phyloP scores from a whole-genome alignment of 2,113 vertebrate genomes.

The Microtus pennsylvanicus region DNA sequence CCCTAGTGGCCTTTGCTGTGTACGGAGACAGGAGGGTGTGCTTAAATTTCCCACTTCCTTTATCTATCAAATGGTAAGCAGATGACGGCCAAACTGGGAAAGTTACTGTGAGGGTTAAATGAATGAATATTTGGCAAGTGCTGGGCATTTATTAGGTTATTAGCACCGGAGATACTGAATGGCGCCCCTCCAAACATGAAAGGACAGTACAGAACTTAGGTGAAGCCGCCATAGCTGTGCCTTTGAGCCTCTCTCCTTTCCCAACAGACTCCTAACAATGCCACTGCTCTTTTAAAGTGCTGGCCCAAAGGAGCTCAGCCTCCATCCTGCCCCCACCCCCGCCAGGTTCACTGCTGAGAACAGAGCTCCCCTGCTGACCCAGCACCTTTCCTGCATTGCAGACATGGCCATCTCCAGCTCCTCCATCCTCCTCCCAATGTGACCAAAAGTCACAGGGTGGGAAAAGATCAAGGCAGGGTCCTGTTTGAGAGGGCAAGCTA shows the following conservation, averaged over 20 bases:
- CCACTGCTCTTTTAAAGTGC: neutral
- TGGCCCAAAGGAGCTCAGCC: neutral
- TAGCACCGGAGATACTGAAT: neutral
- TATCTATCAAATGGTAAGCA: neutral
- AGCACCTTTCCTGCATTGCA: neutral
- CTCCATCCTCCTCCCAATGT: neutral
- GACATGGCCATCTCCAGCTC: neutral
- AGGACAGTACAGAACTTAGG: neutral
- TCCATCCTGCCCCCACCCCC: neutral
- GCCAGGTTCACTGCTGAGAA: neutral
- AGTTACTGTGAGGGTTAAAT: neutral
- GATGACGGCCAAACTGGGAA: neutral
- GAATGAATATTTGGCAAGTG: neutral
- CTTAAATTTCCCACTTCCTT: neutral
- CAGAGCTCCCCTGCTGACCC: neutral
- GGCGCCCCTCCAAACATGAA: conserved; percentile 4
- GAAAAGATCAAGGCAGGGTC: neutral
- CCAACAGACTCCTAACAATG: neutral
- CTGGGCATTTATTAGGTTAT: neutral
- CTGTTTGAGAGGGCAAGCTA: neutral
- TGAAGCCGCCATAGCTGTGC: neutral
- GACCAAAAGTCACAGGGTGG: neutral
- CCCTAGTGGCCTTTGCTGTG: neutral
- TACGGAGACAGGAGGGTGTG: too few relatives aligned
- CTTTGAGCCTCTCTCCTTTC: neutral